Percentiles rank a stretch among this genome's conserved stretches.
These are phyloP conservation scores for Drosophila parabipectinata DNA, from an alignment of 1,140 invertebrate species.

Conservation along the genomic window DNA sequence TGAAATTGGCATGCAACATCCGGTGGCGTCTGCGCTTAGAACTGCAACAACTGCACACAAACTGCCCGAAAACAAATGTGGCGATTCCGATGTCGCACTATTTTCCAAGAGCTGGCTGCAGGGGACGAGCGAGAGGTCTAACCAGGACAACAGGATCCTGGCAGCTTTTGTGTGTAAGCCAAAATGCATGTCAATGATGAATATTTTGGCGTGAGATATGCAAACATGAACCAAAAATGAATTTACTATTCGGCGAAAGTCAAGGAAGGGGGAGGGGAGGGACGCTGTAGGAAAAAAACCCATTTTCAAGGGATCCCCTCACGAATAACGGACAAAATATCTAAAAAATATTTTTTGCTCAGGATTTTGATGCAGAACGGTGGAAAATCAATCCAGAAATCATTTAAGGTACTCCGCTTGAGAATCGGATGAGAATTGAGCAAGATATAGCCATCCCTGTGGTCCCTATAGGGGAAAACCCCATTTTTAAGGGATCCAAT, in stretches of 20 bases:
- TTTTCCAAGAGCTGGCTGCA: constrained; percentile 17
- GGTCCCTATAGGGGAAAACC: no score
- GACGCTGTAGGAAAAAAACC: no score
- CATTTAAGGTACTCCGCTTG: no score
- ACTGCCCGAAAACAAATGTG: constrained; percentile 67
- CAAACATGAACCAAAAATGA: constrained; percentile 75
- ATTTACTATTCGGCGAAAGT: constrained; percentile 53
- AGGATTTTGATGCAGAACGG: no score
- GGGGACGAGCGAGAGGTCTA: neutral
- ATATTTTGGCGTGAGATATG: constrained; percentile 68
- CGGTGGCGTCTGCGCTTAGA: constrained; percentile 77
- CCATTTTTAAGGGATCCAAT: no score
- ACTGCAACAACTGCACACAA: constrained; percentile 61
- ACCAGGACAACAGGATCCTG: constrained; percentile 20
- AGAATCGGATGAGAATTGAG: no score
- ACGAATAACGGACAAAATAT: no score
- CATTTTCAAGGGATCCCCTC: no score
- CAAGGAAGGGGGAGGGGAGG: no score
- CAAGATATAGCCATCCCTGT: no score
- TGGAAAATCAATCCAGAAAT: no score
- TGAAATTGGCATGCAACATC: constrained; percentile 81
- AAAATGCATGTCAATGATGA: constrained; percentile 77
- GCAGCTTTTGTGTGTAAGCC: constrained; percentile 59
- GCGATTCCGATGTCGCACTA: constrained; percentile 79
- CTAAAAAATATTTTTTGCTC: no score